These are phyloP conservation scores for Pseudopodoces humilis DNA, from an alignment of 2,113 vertebrate species.

Conservation along the genomic window DNA sequence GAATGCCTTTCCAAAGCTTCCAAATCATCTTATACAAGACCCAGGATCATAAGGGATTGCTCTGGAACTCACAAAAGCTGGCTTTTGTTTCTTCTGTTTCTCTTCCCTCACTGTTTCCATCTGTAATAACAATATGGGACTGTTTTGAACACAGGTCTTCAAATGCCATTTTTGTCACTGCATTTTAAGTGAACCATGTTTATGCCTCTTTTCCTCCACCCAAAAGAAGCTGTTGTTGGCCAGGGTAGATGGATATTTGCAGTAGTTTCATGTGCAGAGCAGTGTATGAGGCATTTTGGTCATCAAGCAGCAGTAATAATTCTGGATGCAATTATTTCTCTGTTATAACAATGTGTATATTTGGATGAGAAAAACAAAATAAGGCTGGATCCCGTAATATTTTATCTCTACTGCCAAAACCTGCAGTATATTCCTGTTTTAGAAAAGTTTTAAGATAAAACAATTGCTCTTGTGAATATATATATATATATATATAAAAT, in stretches of 20 bases:
- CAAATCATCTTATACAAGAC: constrained; percentile 66
- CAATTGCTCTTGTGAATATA: constrained; percentile 49
- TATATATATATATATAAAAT: constrained; percentile 14
- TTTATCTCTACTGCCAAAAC: constrained; percentile 62
- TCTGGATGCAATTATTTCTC: constrained; percentile 19
- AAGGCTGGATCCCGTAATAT: constrained; percentile 70
- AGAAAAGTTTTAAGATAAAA: constrained; percentile 47
- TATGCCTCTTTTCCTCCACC: constrained; percentile 9
- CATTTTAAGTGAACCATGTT: constrained; percentile 40
- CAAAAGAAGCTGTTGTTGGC: constrained; percentile 28
- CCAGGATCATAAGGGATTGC: constrained; percentile 60
- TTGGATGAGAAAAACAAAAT: constrained; percentile 61
- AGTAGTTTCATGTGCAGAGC: constrained; percentile 10
- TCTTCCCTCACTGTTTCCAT: constrained; percentile 50
- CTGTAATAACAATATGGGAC: constrained; percentile 55
- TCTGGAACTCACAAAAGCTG: constrained; percentile 74
- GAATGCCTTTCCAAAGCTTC: constrained; percentile 62
- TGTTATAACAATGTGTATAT: constrained; percentile 70
- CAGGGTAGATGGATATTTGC: not conserved
- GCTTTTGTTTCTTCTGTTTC: constrained; percentile 72
- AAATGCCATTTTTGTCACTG: constrained; percentile 41
- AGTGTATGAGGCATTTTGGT: not conserved
- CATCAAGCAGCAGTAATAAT: constrained; percentile 6
- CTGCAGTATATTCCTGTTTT: constrained; percentile 40
- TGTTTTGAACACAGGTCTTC: constrained; percentile 39